Percentiles rank a stretch among this genome's conserved stretches.
These are phyloP conservation scores for Athene cunicularia DNA, from an alignment of 2,113 vertebrate genomes.

Conservation along the genomic window DNA sequence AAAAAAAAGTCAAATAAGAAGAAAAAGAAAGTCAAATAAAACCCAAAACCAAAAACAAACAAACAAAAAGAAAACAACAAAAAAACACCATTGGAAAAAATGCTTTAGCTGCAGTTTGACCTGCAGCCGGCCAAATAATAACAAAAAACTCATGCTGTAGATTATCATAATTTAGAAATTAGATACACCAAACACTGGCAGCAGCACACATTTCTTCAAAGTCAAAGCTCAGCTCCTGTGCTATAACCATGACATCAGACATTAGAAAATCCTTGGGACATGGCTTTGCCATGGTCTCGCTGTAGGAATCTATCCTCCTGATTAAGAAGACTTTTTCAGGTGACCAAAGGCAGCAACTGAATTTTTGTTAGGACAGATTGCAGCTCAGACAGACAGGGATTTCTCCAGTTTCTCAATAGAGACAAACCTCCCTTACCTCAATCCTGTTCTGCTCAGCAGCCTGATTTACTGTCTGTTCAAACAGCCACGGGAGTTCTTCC, in stretches of 20 bases:
- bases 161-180: background rate
- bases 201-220: background rate
- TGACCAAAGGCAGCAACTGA: background rate
- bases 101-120: background rate
- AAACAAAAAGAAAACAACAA: background rate
- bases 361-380: background rate
- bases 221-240: background rate
- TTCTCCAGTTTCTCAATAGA: background rate
- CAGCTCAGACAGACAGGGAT: background rate
- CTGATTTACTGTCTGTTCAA: constrained; percentile 5
- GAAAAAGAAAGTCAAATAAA: background rate
- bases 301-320: background rate
- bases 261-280: background rate
- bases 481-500: background rate
- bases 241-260: background rate
- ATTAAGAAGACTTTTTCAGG: background rate
- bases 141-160: background rate
- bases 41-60: too few species aligned
- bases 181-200: background rate
- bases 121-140: background rate
- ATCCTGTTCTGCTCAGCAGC: background rate
- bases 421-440: background rate
- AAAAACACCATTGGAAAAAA: background rate
- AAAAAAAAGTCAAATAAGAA: too few species aligned
- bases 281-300: background rate